Evolutionary conservation across 2,113 vertebrate genomes (phyloP).

Genomic region (Dryoscopus gambensis): DNA sequence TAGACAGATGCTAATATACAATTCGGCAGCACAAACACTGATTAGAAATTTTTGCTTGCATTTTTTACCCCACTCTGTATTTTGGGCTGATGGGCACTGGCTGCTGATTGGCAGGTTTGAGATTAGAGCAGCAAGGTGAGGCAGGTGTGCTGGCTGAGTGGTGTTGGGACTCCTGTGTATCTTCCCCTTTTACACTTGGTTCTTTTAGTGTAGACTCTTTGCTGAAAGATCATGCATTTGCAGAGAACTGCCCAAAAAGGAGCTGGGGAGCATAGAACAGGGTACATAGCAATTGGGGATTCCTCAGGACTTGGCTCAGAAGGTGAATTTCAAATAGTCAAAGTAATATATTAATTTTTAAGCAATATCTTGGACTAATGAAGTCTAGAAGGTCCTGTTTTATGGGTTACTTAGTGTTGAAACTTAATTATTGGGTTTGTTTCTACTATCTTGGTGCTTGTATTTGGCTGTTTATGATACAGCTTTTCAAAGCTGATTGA

Average conservation of each 20-base stretch:
- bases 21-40: neutral
- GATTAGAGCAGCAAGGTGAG: neutral
- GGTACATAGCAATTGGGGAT: fast-evolving
- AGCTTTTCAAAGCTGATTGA: neutral
- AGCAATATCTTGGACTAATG: neutral
- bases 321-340: neutral
- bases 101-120: neutral
- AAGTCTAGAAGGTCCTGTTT: neutral
- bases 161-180: neutral
- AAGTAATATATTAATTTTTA: neutral
- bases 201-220: neutral
- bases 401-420: neutral
- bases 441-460: neutral
- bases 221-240: neutral
- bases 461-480: neutral
- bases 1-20: neutral
- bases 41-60: neutral
- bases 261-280: neutral
- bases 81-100: neutral
- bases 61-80: neutral
- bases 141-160: neutral
- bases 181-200: neutral
- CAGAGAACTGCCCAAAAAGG: neutral
- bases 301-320: neutral
- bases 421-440: neutral